phyloP scores from a whole-genome alignment of 2,797 vertebrate species.

The Gymnocypris eckloni region DNA sequence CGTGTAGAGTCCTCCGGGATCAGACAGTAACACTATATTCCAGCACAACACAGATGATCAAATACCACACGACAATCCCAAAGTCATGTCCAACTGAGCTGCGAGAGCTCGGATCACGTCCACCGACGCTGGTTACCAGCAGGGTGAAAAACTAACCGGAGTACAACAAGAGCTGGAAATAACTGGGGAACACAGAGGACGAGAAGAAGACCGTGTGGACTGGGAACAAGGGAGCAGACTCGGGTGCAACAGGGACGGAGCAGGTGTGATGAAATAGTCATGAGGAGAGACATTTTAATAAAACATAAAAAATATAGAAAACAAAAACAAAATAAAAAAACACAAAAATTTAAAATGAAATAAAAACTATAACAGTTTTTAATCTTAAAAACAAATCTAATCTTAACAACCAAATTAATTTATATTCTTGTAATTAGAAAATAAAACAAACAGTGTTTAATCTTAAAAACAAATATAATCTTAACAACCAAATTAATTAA shows the following conservation, averaged over 20 bases:
- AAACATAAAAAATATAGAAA: not conserved
- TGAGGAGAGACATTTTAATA: slow-evolving; percentile 68
- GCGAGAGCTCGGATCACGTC: not conserved
- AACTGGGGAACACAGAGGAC: not conserved
- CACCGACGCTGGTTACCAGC: not conserved
- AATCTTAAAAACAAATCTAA: not conserved
- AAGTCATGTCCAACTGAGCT: slow-evolving; percentile 7
- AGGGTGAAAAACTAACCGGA: not conserved
- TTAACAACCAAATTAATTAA: no score
- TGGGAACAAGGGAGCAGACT: slow-evolving; percentile 31
- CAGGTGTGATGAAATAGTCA: slow-evolving; percentile 81
- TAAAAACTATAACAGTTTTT: not conserved
- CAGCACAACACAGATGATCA: slow-evolving; percentile 47
- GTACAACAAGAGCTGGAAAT: not conserved
- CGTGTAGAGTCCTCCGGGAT: slow-evolving; percentile 70
- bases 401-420: not conserved
- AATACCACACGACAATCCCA: slow-evolving; percentile 17
- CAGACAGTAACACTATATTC: slow-evolving; percentile 70
- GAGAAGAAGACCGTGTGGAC: slow-evolving; percentile 10
- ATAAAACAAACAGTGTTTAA: not conserved
- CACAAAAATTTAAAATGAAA: not conserved
- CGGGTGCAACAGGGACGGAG: slow-evolving; percentile 22
- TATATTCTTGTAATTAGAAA: not conserved
- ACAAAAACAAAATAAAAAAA: not conserved
- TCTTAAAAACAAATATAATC: no score